Conservation (phyloP, 2,113 vertebrate species). For the Malurus alboscapulatus region DNA sequence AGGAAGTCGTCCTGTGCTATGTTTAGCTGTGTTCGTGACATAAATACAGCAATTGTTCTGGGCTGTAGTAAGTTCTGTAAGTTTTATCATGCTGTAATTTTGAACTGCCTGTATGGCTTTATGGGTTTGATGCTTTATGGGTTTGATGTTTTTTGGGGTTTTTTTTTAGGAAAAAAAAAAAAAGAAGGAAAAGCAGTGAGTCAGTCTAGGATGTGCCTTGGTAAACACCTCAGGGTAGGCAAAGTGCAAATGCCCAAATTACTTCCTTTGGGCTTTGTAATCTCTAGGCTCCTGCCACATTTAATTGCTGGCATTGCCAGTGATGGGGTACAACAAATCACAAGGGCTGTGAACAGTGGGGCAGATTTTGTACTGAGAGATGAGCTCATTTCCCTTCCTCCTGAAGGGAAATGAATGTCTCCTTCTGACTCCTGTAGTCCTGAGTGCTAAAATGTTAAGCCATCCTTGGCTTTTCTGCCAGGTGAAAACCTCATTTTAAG, state of each 20-base stretch:
- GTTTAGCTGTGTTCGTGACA: not conserved
- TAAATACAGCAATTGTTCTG: not conserved
- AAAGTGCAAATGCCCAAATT: not conserved
- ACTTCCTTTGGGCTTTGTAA: not conserved
- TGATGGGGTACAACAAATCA: not conserved
- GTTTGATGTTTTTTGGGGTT: too few species aligned
- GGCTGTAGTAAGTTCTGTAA: not conserved
- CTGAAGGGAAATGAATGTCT: not conserved
- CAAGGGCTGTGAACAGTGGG: not conserved
- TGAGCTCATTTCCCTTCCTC: not conserved
- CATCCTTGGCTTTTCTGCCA: not conserved
- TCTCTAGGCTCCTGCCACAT: not conserved
- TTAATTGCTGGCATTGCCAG: not conserved
- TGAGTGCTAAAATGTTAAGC: not conserved
- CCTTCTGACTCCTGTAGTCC: not conserved
- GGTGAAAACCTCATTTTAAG: not conserved
- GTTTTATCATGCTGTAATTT: not conserved
- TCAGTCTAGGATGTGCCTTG: not conserved
- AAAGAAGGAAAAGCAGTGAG: not conserved
- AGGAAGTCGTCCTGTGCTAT: not conserved
- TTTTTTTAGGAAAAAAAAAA: too few species aligned
- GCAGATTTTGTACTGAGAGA: not conserved
- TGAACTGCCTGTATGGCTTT: not conserved
- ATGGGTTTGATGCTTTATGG: not conserved
- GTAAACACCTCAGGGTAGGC: not conserved